phyloP scores from a whole-genome alignment of 2,797 vertebrate genomes.

The Melanotaenia trifasciata region DNA sequence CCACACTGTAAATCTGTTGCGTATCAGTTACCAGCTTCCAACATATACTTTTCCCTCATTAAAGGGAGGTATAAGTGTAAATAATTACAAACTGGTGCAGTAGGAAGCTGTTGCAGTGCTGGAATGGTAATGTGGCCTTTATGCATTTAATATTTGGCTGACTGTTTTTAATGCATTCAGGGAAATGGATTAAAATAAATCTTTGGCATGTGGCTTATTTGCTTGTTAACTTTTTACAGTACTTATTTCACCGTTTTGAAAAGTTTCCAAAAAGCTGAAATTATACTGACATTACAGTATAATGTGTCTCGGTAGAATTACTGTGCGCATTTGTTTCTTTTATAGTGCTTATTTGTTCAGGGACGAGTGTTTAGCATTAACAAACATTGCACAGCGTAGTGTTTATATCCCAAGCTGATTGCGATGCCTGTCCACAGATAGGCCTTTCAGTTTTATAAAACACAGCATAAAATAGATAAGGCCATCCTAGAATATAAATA shows the following conservation, averaged over 20 bases:
- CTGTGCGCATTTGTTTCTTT: too few relatives aligned
- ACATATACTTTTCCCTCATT: slow-evolving; percentile 42
- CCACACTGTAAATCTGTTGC: slow-evolving; percentile 25
- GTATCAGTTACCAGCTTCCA: slow-evolving; percentile 49
- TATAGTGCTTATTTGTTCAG: too few relatives aligned
- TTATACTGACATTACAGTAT: not conserved
- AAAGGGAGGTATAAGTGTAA: slow-evolving; percentile 33
- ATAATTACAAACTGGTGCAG: slow-evolving; percentile 31
- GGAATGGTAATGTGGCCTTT: slow-evolving; percentile 4
- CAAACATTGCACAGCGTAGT: not conserved
- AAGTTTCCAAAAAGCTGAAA: not conserved
- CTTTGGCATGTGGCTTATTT: not conserved
- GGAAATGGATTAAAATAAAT: slow-evolving; percentile 1
- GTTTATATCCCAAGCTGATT: not conserved
- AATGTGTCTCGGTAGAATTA: not conserved
- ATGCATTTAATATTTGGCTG: slow-evolving; percentile 2
- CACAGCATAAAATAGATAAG: too few relatives aligned
- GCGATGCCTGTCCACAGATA: not conserved
- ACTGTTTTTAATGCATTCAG: not conserved
- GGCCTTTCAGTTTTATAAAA: too few relatives aligned
- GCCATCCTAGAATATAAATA: too few relatives aligned
- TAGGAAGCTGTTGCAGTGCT: not conserved
- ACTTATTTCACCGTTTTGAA: not conserved
- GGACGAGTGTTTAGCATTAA: not conserved
- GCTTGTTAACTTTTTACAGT: not conserved